Conservation (phyloP, 2,888 invertebrate genomes). For the Endotricha flammealis region DNA sequence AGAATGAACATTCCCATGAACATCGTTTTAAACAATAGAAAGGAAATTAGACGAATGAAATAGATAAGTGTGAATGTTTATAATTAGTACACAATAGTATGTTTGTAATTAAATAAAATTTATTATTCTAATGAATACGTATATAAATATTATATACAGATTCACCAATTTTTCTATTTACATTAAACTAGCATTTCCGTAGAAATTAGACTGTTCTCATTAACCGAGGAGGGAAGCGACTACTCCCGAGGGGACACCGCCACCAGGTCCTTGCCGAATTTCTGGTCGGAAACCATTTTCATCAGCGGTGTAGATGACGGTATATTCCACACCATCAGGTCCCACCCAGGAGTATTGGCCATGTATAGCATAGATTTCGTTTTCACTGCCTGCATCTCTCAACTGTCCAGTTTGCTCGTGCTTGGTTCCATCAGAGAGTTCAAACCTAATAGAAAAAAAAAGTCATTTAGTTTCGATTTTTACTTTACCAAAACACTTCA, state of each 20-base stretch:
- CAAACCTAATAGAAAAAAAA: conserved; percentile 53
- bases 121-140: conserved; percentile 33
- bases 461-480: not conserved
- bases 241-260: conserved; percentile 51
- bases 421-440: conserved; percentile 76
- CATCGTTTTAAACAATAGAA: no score
- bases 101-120: conserved; percentile 8
- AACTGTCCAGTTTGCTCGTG: conserved; percentile 77
- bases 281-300: conserved; percentile 70
- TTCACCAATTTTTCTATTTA: conserved; percentile 40
- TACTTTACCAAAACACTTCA: not conserved
- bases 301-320: conserved; percentile 79
- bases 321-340: conserved; percentile 77
- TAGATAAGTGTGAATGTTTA: no score
- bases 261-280: conserved; percentile 62
- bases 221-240: conserved; percentile 57
- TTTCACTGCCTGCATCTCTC: conserved; percentile 76
- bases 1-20: no score
- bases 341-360: conserved; percentile 78
- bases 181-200: conserved; percentile 25
- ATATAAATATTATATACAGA: conserved; percentile 73
- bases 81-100: no score
- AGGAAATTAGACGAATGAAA: no score
- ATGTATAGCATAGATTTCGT: conserved; percentile 75
- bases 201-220: conserved; percentile 25